Base-by-base conservation (phyloP, 2,888 invertebrate species). In the Chymomyza caudatula region DNA sequence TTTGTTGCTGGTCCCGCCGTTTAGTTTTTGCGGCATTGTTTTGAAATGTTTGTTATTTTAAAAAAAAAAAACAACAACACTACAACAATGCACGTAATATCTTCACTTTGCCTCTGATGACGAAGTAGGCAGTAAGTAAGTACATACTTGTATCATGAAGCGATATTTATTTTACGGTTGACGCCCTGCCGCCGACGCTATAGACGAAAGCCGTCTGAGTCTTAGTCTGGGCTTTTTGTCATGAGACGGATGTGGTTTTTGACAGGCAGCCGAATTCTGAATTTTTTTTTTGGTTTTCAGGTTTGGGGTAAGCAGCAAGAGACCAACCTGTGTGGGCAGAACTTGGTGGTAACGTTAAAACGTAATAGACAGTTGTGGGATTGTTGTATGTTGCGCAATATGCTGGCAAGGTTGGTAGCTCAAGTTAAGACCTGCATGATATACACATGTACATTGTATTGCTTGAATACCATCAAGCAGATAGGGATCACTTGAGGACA, bases 211-310 rank as follows among this genome's bases (percentile, higher is more conserved):
- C 2, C 29, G 76, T 59, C 62, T 69, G 49, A 17, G 73, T 53
- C 55, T 29, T 61, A 52, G 74, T 67, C 60, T 73, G 44, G 20
- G 63, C 20, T 25, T 49, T 42, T 68, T 60, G 72, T 69, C 69
- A 61, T 73, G 73, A 75, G 73, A 81, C 80, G 80, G 80, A 80
- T 80, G 80, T 84, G 74, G 76, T 49, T 71, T 37, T 60, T 75
- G 78, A 75, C 84, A 77, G 77, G 66, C 80, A 77, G 71, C 29
- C 8, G 11, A 77, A 67, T 81, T 78, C 77, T 65, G 19, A n/a
- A 69, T 23, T 23, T 23, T 23, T 23, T 1, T 23, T 23, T 37
- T 37, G 29, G 29, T 37, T 37, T 37, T 37, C 29, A 61, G 66
- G 75, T 56, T 67, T 80, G 80, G 80, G 81, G 80, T 77, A 52